Evolutionary conservation across 2,113 vertebrate species (phyloP), one percentile per base, ranked within the genome.

Genomic region (Cephalopholis sonnerati): DNA sequence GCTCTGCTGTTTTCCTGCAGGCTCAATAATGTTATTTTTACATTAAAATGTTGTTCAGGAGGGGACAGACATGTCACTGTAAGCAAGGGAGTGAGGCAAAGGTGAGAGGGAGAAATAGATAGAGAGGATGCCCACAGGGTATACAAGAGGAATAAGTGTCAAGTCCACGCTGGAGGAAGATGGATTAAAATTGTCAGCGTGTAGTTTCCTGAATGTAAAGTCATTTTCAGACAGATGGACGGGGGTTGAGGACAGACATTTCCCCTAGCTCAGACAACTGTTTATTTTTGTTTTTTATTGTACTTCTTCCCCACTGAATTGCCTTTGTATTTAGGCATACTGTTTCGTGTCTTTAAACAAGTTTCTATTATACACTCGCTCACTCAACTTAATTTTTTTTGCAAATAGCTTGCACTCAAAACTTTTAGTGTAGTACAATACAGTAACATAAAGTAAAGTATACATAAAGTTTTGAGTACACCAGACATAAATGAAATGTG

Each of bases 121-220:
- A 74, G 86, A 82, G 81, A 85, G 77, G 84, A 46, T 57, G 73
- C 71, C 79, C 61, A 74, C 71, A 32, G 86, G 79, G 79, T 79
- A 87, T 84, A 78, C 83, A 82, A 82, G 53, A 77, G 62, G 85
- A 74, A 83, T 67, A 77, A 54, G 54, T 91, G 88, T 88, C 79
- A 91, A 32, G 76, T 90, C 65, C 51, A 20, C 13, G 41, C 82
- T 81, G 63, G 44, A 63, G 85, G 79, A 92, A 93, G 87, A 93
- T 89, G 90, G 91, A 94, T 93, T 92, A 78, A 91, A 91, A 91
- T 67, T 81, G 85, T 89, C 88, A 84, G 79, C 27, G 67, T 84
- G 77, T 64, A 66, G 81, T 89, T 91, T 79, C 27, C 85, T 87
- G 79, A 83, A 84, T 85, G 67, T 85, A 69, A 81, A 90, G 67